Evolutionary conservation across 2,113 vertebrate species (phyloP).

Genomic region (Toxotes jaculatrix): DNA sequence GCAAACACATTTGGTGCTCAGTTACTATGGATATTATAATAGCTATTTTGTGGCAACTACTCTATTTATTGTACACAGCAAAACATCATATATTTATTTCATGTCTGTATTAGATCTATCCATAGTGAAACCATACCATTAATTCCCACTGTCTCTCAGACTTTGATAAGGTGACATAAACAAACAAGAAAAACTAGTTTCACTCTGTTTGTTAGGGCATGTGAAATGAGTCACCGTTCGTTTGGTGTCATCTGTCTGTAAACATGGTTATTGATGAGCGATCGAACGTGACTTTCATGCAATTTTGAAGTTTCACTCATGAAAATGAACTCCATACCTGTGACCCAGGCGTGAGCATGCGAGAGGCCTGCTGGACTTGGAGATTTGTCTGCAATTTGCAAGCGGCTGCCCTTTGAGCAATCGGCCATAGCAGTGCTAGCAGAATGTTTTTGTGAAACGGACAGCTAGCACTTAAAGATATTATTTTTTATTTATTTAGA

Average conservation of each 20-base stretch:
- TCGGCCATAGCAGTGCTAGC: neutral
- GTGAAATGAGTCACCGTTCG: neutral
- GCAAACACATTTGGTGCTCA: no score
- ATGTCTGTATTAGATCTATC: neutral
- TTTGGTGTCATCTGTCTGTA: neutral
- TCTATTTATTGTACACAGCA: neutral
- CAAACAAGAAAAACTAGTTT: constrained; percentile 9
- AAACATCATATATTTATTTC: neutral
- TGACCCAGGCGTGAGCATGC: neutral
- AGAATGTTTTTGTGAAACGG: neutral
- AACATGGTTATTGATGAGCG: neutral
- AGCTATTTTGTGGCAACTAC: neutral
- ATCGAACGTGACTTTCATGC: neutral
- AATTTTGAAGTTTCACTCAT: neutral
- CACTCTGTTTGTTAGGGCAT: neutral
- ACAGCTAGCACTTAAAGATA: neutral
- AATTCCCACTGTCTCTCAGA: neutral
- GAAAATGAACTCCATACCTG: neutral
- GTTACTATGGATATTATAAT: no score
- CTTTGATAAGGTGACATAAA: neutral
- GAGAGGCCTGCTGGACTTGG: neutral
- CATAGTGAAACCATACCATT: neutral
- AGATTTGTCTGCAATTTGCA: neutral
- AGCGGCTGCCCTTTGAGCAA: neutral
- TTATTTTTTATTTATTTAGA: no score